phyloP scores from a whole-genome alignment of 1,140 invertebrate species.

The Cecropterus lyciades region DNA sequence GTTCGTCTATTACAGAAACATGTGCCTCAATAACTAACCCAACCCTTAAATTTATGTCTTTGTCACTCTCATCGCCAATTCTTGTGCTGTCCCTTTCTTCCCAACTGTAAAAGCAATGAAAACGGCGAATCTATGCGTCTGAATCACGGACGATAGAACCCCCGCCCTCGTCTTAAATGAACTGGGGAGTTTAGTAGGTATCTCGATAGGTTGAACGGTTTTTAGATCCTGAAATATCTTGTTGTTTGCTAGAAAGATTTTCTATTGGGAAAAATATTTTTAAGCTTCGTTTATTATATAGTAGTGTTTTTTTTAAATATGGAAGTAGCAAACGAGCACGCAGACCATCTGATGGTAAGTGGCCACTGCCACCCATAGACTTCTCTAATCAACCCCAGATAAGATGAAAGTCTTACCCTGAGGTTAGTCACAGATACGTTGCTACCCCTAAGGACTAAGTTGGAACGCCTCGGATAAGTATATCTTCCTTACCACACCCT shows the following conservation, averaged over 20 bases:
- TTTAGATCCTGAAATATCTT: conserved; percentile 28
- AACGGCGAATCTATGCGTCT: conserved; percentile 72
- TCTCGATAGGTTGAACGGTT: conserved; percentile 50
- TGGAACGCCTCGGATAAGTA: no score
- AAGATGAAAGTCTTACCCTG: no score
- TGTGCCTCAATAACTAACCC: conserved; percentile 71
- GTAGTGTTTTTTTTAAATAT: no score
- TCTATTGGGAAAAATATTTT: no score
- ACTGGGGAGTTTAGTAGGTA: conserved; percentile 71
- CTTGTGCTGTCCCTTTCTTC: conserved; percentile 50
- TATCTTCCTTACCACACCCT: no score
- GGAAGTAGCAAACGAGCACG: no score
- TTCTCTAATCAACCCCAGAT: no score
- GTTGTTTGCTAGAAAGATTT: conserved; percentile 21
- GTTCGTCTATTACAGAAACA: conserved; percentile 46
- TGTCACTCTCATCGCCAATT: conserved; percentile 48
- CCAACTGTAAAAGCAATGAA: conserved; percentile 70
- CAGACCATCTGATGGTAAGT: no score
- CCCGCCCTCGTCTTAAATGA: conserved; percentile 78
- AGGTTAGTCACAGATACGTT: no score
- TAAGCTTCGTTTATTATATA: no score
- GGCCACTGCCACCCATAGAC: no score
- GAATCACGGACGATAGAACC: conserved; percentile 66
- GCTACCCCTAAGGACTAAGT: no score
- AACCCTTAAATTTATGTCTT: conserved; percentile 60